Percentiles rank a stretch among this genome's conserved stretches.
Conservation (phyloP, 2,888 invertebrate genomes). For the Drosophila diplacantha region DNA sequence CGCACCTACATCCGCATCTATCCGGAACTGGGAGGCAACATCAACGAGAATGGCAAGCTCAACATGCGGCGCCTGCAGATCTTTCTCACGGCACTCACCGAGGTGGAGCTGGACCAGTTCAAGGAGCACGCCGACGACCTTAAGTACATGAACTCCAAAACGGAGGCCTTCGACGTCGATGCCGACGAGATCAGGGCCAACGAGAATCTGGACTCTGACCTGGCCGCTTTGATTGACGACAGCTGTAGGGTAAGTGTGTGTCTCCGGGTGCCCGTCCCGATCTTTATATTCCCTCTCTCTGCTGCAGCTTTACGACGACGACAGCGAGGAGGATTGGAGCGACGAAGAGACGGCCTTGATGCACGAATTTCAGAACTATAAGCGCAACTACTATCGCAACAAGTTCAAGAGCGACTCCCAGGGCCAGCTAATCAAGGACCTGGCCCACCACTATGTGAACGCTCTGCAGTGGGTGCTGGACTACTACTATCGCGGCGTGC, state of each 20-base stretch:
- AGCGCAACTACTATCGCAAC: slow-evolving; percentile 93
- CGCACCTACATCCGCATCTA: slow-evolving; percentile 91
- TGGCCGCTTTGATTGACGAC: slow-evolving; percentile 70
- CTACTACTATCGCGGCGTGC: slow-evolving; percentile 97
- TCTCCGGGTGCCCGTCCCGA: no score
- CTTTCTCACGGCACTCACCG: slow-evolving; percentile 87
- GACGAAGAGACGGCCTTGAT: slow-evolving; percentile 80
- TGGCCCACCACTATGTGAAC: slow-evolving; percentile 83
- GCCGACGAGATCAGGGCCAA: slow-evolving; percentile 56
- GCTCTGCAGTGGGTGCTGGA: slow-evolving; percentile 98
- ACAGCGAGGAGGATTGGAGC: slow-evolving; percentile 76
- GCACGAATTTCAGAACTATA: slow-evolving; percentile 89
- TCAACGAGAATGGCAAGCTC: slow-evolving; percentile 92
- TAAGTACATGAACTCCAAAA: slow-evolving; percentile 88
- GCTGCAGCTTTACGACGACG: slow-evolving; percentile 53
- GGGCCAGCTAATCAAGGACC: slow-evolving; percentile 34
- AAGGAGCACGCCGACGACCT: slow-evolving; percentile 88
- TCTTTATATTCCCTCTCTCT: background rate
- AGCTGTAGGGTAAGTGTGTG: slow-evolving; percentile 64
- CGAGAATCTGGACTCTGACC: slow-evolving; percentile 60
- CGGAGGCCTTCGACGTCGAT: slow-evolving; percentile 75
- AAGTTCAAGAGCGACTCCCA: slow-evolving; percentile 82
- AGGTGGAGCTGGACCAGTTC: slow-evolving; percentile 86
- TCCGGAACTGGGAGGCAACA: slow-evolving; percentile 93
- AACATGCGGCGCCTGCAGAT: slow-evolving; percentile 90